Percentiles rank a stretch among this genome's conserved stretches.
Conservation (phyloP, 2,113 vertebrate genomes). For the Isichthys henryi region DNA sequence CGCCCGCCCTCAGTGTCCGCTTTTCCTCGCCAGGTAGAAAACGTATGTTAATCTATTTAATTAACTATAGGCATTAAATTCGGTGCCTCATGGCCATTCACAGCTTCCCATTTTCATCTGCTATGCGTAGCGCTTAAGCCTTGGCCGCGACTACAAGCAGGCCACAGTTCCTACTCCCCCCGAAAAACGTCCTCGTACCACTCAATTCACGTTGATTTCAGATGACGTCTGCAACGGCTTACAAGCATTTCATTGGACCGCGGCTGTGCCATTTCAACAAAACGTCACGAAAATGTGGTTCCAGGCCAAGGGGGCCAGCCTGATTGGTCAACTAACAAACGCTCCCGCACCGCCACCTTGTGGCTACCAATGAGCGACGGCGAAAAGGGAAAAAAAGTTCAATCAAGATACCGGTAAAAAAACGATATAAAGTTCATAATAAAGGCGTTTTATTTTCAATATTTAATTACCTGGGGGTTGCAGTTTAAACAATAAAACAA, state of each 20-base stretch:
- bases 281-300: not conserved
- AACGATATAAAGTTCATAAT: slow-evolving; percentile 36
- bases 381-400: not conserved
- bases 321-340: not conserved
- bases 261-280: not conserved
- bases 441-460: slow-evolving; percentile 44
- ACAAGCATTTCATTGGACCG: not conserved
- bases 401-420: not conserved
- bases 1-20: not conserved
- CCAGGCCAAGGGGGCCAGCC: not conserved
- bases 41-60: not conserved
- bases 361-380: not conserved
- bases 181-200: not conserved
- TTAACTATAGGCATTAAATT: not conserved
- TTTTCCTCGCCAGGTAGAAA: not conserved
- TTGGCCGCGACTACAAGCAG: not conserved
- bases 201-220: slow-evolving; percentile 1
- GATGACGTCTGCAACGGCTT: not conserved
- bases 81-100: not conserved
- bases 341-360: not conserved
- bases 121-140: not conserved
- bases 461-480: slow-evolving; percentile 36
- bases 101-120: not conserved
- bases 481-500: slow-evolving; percentile 45
- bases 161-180: not conserved